Evolutionary conservation across 2,888 invertebrate species (phyloP).

Genomic region (Platypus cylindrus): DNA sequence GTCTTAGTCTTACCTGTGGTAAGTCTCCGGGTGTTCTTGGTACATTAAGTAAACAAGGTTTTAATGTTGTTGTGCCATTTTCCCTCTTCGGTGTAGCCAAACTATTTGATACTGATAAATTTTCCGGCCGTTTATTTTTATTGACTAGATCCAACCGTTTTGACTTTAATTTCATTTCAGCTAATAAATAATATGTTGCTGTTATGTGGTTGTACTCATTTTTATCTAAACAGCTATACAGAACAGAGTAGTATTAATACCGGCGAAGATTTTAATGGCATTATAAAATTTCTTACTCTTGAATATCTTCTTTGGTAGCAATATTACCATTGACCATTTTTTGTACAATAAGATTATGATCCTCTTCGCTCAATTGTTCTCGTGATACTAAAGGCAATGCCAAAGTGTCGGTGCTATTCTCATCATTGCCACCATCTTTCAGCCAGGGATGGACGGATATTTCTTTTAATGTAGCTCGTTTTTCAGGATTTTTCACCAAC

Average conservation of each 20-base stretch:
- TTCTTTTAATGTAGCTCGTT: constrained; percentile 75
- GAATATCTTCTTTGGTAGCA: constrained; percentile 85
- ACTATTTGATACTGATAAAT: constrained; percentile 31
- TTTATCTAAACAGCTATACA: constrained; percentile 70
- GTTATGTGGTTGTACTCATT: constrained; percentile 98
- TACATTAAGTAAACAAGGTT: constrained; percentile 41
- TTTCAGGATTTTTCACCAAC: constrained; percentile 87
- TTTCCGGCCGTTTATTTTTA: constrained; percentile 33
- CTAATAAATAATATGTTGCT: constrained; percentile 93
- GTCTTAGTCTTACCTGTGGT: constrained; percentile 41
- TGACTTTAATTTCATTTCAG: constrained; percentile 78
- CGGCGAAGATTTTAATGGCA: too few species aligned
- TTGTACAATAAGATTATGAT: constrained; percentile 82
- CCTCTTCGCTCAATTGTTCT: constrained; percentile 83
- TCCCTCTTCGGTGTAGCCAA: constrained; percentile 18
- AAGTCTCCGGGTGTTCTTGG: constrained; percentile 57
- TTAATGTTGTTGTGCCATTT: constrained; percentile 20
- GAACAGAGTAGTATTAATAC: constrained; percentile 1
- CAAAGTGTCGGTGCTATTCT: constrained; percentile 43
- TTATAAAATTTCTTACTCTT: constrained; percentile 50
- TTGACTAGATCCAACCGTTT: constrained; percentile 54
- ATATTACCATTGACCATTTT: constrained; percentile 95
- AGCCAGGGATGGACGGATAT: constrained; percentile 83
- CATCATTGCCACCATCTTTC: constrained; percentile 40
- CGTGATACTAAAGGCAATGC: constrained; percentile 74